Conservation (phyloP, 2,797 vertebrate genomes). For the Buceros bicornis region DNA sequence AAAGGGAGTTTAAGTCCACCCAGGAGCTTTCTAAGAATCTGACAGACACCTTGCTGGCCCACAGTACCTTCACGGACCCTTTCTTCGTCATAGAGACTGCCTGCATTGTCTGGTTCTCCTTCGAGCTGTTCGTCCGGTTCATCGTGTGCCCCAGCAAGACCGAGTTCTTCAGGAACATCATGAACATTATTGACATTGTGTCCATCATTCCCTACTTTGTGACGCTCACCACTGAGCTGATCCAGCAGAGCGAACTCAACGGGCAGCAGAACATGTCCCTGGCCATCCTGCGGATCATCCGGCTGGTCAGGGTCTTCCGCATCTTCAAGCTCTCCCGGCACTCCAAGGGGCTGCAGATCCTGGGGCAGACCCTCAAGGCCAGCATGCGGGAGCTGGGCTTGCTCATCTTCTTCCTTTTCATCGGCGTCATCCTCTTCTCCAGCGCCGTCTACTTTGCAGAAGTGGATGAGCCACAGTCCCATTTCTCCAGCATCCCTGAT, state of each 20-base stretch:
- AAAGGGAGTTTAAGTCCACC: conserved; percentile 83
- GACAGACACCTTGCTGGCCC: conserved; percentile 78
- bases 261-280: conserved; percentile 94
- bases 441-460: conserved; percentile 98
- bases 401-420: conserved; percentile 98
- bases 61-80: conserved; percentile 89
- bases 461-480: conserved; percentile 95
- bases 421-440: conserved; percentile 97
- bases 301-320: conserved; percentile 93
- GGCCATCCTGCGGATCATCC: conserved; percentile 93
- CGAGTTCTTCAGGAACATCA: conserved; percentile 96
- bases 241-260: conserved; percentile 86
- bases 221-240: conserved; percentile 92
- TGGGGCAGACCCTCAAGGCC: conserved; percentile 97
- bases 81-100: conserved; percentile 96
- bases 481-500: conserved; percentile 97
- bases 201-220: conserved; percentile 98
- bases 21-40: conserved; percentile 65
- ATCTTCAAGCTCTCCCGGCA: conserved; percentile 98
- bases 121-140: conserved; percentile 91
- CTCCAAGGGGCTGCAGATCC: conserved; percentile 97
- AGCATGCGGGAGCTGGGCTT: conserved; percentile 97
- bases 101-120: conserved; percentile 98
- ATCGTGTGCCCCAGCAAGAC: conserved; percentile 95
- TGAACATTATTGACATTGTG: conserved; percentile 97